A percentile compares a stretch with the other conserved stretches of the same genome.
These are phyloP conservation scores for Xenopus petersii DNA, from an alignment of 2,797 vertebrate species.

Conservation along the genomic window DNA sequence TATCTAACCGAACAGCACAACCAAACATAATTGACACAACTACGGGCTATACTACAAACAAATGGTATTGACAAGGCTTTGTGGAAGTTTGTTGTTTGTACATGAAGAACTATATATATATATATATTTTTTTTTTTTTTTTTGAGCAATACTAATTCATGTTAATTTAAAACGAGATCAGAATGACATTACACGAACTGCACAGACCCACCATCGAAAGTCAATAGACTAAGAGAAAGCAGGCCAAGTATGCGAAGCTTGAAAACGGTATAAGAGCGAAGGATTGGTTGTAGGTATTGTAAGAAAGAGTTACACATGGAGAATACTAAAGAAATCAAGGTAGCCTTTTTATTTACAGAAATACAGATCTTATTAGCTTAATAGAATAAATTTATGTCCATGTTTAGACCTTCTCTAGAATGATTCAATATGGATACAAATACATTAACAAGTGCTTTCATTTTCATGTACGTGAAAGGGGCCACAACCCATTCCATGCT, in stretches of 20 bases:
- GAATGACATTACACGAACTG: too few species aligned
- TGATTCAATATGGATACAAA: slow-evolving; percentile 29
- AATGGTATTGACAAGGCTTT: too few species aligned
- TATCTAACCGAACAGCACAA: too few species aligned
- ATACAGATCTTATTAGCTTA: slow-evolving; percentile 46
- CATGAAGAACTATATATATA: too few species aligned
- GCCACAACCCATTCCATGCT: slow-evolving; percentile 8
- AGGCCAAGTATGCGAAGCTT: not conserved
- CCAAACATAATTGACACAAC: too few species aligned
- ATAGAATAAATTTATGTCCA: slow-evolving; percentile 41
- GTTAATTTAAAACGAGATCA: too few species aligned
- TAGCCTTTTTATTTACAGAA: slow-evolving; percentile 48
- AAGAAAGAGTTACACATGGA: slow-evolving; percentile 47
- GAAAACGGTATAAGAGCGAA: not conserved
- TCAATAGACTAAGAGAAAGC: too few species aligned
- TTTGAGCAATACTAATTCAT: too few species aligned
- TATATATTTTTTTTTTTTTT: too few species aligned
- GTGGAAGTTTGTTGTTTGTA: too few species aligned
- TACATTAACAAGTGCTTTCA: slow-evolving; percentile 34
- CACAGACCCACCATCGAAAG: too few species aligned
- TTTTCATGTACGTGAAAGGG: slow-evolving; percentile 10
- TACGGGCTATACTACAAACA: too few species aligned
- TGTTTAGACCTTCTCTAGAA: slow-evolving; percentile 22
- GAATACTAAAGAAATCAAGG: slow-evolving; percentile 45
- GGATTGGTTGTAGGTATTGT: not conserved